Evolutionary conservation across 2,113 vertebrate genomes (phyloP).

Genomic region (Pteruthius melanotis): DNA sequence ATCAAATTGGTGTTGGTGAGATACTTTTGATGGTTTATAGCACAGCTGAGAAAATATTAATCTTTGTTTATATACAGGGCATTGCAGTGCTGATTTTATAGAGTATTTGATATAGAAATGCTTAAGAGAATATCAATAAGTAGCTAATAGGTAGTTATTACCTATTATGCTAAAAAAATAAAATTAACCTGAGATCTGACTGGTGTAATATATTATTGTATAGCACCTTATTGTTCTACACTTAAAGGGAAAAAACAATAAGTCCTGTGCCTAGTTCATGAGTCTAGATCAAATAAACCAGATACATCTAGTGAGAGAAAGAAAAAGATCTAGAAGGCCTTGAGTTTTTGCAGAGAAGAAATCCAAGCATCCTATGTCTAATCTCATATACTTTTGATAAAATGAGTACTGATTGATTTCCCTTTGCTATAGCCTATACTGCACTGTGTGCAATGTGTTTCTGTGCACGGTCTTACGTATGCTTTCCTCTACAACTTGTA

Average conservation of each 20-base stretch:
- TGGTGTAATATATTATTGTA: background rate
- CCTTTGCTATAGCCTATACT: background rate
- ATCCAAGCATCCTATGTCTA: background rate
- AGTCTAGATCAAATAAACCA: background rate
- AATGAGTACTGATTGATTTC: background rate
- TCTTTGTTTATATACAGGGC: background rate
- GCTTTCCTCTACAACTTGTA: background rate
- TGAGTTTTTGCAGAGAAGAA: background rate
- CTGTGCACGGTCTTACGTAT: background rate
- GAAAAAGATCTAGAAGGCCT: background rate
- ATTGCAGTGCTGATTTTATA: background rate
- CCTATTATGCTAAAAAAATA: background rate
- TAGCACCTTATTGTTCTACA: background rate
- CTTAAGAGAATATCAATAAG: background rate
- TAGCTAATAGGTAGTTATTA: background rate
- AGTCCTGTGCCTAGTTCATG: background rate
- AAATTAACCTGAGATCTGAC: background rate
- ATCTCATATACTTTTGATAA: background rate
- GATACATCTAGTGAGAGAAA: background rate
- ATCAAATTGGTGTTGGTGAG: background rate
- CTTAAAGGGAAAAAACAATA: accelerated
- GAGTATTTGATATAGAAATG: background rate
- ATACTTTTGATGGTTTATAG: background rate
- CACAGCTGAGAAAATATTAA: background rate
- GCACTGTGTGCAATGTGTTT: background rate